Percentiles rank a stretch among this genome's conserved stretches.
phyloP scores from a whole-genome alignment of 2,888 invertebrate genomes.

The Coelinius sp. region DNA sequence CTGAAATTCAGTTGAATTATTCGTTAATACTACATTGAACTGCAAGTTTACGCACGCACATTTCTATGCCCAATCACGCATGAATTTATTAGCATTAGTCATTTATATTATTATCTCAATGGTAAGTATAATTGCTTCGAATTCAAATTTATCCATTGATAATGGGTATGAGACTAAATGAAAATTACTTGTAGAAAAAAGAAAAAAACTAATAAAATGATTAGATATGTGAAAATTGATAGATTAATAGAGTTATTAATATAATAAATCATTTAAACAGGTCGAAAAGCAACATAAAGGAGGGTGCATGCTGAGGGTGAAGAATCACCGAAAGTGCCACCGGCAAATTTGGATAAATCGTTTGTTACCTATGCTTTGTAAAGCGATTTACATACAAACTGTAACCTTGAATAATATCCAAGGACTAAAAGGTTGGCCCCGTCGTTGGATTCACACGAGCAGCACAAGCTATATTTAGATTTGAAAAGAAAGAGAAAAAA shows the following conservation, averaged over 20 bases:
- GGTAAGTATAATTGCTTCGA: slow-evolving; percentile 56
- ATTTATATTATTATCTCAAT: slow-evolving; percentile 57
- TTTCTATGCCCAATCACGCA: slow-evolving; percentile 56
- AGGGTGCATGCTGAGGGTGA: slow-evolving; percentile 63
- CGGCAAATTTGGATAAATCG: slow-evolving; percentile 29
- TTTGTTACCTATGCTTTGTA: slow-evolving; percentile 67
- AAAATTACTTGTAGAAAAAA: too few relatives aligned
- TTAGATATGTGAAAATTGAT: too few relatives aligned
- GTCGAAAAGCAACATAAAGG: slow-evolving; percentile 54
- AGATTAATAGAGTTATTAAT: too few relatives aligned
- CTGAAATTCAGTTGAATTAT: slow-evolving; percentile 37
- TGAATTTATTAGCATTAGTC: slow-evolving; percentile 47
- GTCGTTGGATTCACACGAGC: slow-evolving; percentile 64
- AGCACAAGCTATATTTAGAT: slow-evolving; percentile 64
- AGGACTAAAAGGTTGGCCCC: slow-evolving; percentile 67
- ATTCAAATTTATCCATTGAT: not conserved
- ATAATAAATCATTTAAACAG: slow-evolving; percentile 3
- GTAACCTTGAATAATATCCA: slow-evolving; percentile 61
- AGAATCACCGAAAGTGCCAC: slow-evolving; percentile 41
- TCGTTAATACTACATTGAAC: not conserved
- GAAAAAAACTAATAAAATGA: too few relatives aligned
- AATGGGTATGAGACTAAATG: not conserved
- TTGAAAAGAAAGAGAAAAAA: too few relatives aligned
- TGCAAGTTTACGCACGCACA: slow-evolving; percentile 48
- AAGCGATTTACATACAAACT: slow-evolving; percentile 49